Conservation (phyloP, 2,113 vertebrate species). For the Semnornis frantzii region DNA sequence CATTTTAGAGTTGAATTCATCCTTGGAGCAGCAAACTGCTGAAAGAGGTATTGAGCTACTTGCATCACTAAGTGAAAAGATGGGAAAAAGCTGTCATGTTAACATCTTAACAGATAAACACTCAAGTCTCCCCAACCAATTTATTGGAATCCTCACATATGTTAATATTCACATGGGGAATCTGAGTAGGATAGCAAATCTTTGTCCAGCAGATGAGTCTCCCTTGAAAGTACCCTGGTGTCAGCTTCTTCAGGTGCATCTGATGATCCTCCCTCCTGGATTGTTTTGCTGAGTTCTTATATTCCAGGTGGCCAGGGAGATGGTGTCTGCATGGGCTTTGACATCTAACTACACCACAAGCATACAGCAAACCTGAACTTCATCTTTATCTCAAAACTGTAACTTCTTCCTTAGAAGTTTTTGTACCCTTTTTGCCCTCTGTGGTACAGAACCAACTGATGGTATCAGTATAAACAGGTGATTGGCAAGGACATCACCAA, state of each 20-base stretch:
- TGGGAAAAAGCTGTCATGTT: fast-evolving
- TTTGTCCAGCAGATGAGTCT: neutral
- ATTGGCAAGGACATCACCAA: neutral
- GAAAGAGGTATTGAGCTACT: fast-evolving
- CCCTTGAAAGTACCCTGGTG: neutral
- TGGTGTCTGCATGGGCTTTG: fast-evolving
- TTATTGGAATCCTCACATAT: neutral
- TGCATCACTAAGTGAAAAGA: neutral
- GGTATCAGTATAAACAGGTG: neutral
- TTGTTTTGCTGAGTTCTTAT: neutral
- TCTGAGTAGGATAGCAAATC: neutral
- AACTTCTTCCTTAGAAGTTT: neutral
- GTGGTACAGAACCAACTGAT: neutral
- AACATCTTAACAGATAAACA: neutral
- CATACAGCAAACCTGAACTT: neutral
- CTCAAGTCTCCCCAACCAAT: fast-evolving
- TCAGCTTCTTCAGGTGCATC: neutral
- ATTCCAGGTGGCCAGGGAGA: too few relatives aligned
- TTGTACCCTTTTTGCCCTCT: neutral
- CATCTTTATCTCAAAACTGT: neutral
- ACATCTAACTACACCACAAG: neutral
- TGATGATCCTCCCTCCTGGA: neutral
- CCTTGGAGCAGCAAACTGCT: neutral
- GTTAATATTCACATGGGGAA: fast-evolving
- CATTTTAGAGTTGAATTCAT: neutral